Evolutionary conservation across 1,140 invertebrate species (phyloP).

Genomic region (Reticulitermes speratus): DNA sequence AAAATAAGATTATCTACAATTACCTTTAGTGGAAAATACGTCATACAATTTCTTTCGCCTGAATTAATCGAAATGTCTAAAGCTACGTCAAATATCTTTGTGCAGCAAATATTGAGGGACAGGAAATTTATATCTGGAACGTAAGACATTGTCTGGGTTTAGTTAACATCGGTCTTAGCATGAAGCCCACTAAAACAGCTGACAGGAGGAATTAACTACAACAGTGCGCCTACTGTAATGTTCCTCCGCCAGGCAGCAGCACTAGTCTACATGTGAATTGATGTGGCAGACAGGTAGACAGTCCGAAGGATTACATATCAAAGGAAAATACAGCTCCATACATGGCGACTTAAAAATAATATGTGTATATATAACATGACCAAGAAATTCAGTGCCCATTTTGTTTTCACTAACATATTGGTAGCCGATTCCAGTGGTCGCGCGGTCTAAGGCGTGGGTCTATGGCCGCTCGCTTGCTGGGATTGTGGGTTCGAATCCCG

Average conservation of each 20-base stretch:
- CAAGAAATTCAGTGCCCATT: not conserved
- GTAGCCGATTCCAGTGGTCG: too few relatives aligned
- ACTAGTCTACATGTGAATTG: constrained; percentile 9
- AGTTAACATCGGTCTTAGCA: not conserved
- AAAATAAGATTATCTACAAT: too few relatives aligned
- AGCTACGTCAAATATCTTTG: too few relatives aligned
- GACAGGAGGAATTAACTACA: not conserved
- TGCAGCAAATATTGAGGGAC: too few relatives aligned
- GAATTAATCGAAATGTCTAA: too few relatives aligned
- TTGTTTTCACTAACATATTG: not conserved
- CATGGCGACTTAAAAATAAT: not conserved
- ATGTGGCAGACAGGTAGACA: constrained; percentile 18
- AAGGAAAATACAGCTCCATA: not conserved
- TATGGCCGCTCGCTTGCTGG: too few relatives aligned
- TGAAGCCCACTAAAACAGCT: not conserved
- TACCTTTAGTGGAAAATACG: too few relatives aligned
- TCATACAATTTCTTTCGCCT: too few relatives aligned
- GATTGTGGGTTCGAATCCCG: too few relatives aligned
- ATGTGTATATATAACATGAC: not conserved
- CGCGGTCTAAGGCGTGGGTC: too few relatives aligned
- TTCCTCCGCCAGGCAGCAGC: constrained; percentile 3
- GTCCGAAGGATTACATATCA: not conserved
- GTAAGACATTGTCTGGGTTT: not conserved
- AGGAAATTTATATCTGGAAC: not conserved
- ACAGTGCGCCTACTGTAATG: not conserved